These are phyloP conservation scores for Polyergus mexicanus DNA, from an alignment of 1,140 invertebrate species.

Conservation along the genomic window DNA sequence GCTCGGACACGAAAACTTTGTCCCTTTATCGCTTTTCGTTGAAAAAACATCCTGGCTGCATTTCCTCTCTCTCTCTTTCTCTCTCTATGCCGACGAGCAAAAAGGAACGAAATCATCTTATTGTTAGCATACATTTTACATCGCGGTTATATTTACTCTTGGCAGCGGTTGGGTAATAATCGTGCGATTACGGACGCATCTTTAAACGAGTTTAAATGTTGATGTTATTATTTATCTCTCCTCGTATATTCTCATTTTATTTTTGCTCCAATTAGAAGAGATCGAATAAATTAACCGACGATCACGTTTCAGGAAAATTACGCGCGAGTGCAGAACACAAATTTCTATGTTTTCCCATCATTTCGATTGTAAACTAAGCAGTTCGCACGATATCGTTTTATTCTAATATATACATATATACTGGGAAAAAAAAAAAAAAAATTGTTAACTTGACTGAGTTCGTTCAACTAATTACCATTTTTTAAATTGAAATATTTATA, in stretches of 20 bases:
- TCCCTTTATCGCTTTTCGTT: slow-evolving; percentile 12
- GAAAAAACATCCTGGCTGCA: slow-evolving; percentile 30
- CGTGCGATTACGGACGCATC: slow-evolving; percentile 1
- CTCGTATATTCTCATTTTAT: slow-evolving; percentile 25
- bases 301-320: slow-evolving; percentile 23
- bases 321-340: neutral
- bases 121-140: no score
- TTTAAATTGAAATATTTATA: no score
- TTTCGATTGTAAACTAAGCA: neutral
- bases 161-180: slow-evolving; percentile 14
- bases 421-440: no score
- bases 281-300: neutral
- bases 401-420: neutral
- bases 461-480: no score
- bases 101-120: slow-evolving; percentile 13
- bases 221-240: slow-evolving; percentile 58
- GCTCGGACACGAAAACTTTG: slow-evolving; percentile 54
- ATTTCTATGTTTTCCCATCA: slow-evolving; percentile 6
- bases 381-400: neutral
- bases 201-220: slow-evolving; percentile 22
- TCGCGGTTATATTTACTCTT: neutral
- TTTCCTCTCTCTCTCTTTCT: neutral
- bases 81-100: neutral
- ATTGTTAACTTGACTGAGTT: no score
- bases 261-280: neutral